Conservation (phyloP, 2,797 vertebrate species). For the Basileuterus tristriatus region DNA sequence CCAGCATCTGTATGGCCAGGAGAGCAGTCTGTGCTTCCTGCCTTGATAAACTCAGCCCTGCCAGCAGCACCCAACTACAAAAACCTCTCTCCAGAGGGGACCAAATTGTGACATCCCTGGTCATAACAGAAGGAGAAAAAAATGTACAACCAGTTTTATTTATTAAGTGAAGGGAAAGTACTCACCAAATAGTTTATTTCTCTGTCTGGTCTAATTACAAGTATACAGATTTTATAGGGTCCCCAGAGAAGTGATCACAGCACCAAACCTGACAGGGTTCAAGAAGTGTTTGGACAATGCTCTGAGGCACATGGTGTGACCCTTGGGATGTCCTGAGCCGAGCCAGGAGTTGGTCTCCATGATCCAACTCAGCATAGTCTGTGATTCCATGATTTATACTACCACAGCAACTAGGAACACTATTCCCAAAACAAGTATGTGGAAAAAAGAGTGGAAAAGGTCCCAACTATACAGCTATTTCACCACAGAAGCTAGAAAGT, state of each 20-base stretch:
- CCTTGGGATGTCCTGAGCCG: too few relatives aligned
- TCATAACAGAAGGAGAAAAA: neutral
- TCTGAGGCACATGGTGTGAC: neutral
- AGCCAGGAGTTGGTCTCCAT: neutral
- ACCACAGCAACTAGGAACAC: neutral
- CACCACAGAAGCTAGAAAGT: neutral
- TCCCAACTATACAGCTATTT: neutral
- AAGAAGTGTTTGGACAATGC: neutral
- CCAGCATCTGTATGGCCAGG: neutral
- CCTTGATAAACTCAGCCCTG: neutral
- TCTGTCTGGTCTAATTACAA: neutral
- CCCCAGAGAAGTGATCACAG: neutral
- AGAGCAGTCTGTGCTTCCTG: neutral
- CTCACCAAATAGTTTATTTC: neutral
- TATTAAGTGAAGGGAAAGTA: neutral
- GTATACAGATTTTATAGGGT: neutral
- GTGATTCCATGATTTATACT: neutral
- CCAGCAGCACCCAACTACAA: neutral
- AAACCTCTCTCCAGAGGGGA: neutral
- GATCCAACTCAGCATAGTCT: neutral
- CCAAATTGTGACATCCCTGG: neutral
- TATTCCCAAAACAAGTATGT: neutral
- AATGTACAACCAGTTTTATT: neutral
- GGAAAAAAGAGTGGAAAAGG: neutral
- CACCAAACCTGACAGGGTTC: neutral